Conservation (phyloP, 2,888 invertebrate genomes). For the Nomada goodeniana region DNA sequence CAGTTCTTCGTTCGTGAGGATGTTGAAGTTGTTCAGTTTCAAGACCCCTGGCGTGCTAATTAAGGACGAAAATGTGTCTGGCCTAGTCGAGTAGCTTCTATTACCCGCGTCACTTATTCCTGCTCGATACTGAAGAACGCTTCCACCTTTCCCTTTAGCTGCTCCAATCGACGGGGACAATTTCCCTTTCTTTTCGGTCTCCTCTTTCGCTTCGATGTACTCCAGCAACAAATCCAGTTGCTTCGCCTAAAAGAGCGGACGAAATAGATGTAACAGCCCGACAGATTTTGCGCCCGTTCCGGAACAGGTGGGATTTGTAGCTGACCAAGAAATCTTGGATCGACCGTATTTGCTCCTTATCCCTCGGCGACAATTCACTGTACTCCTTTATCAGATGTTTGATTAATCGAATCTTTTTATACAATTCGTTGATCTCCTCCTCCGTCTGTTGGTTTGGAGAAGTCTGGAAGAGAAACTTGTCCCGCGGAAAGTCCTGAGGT, state of each 20-base stretch:
- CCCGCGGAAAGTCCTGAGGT: conserved; percentile 18
- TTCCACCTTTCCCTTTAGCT: conserved; percentile 7
- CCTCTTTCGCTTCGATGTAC: conserved; percentile 70
- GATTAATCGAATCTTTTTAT: conserved; percentile 70
- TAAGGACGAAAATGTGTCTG: conserved; percentile 7
- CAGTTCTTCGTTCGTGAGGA: background rate
- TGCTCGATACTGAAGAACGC: conserved; percentile 45
- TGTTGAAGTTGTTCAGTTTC: conserved; percentile 13
- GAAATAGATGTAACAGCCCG: background rate
- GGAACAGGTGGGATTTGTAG: background rate
- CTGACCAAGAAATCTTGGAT: conserved; percentile 78
- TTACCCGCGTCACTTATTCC: conserved; percentile 44
- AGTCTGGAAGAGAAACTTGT: conserved; percentile 66
- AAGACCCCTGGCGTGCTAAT: conserved; percentile 3
- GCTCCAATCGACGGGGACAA: conserved; percentile 8
- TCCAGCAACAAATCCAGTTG: conserved; percentile 69
- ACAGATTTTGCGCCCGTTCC: background rate
- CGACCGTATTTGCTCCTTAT: conserved; percentile 75
- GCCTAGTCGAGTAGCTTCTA: conserved; percentile 19
- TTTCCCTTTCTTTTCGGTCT: conserved; percentile 35
- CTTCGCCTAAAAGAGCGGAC: conserved; percentile 35
- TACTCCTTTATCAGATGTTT: conserved; percentile 75
- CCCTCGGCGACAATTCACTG: conserved; percentile 67
- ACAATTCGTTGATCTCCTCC: conserved; percentile 64
- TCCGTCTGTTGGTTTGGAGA: conserved; percentile 5